Evolutionary conservation across 2,113 vertebrate genomes (phyloP), one percentile per base, ranked within the genome.

Genomic region (Istiophorus platypterus): DNA sequence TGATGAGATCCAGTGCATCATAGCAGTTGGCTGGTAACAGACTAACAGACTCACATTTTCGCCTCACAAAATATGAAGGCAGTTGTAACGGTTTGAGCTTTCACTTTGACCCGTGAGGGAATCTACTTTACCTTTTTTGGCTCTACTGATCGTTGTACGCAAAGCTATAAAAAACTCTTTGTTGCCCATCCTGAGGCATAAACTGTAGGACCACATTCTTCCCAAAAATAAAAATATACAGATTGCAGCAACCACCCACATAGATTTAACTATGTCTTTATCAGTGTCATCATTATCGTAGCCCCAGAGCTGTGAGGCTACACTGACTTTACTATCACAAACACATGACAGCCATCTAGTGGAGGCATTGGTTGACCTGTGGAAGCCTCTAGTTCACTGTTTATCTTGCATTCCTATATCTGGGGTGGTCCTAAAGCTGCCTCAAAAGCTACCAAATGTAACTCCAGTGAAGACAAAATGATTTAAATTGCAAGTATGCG

Each of bases 301-400:
- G 45, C 79, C 29, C 63, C 27, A n/a, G 34, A 41, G 37, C 70
- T 70, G 31, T 22, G 63, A 63, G 62, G 54, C 54, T 47, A 37
- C 69, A 61, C 51, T 29, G 34, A 66, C 22, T 63, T 22, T 42
- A 47, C n/a, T 54, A 54, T 77, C 24, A 67, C 63, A 87, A 64
- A 67, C 65, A 56, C 67, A 72, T 1, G 49, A 88, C 78, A 83
- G 89, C 91, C 91, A 84, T 84, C 92, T 93, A 81, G 89, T 92
- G 92, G 94, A 89, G 61, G 12, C 12, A 6, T 2, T n/a, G 20
- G 18, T 34, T 59, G 22, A 15, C 26, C 20, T 31, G 51, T 51
- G 12, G 57, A 58, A 45, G 65, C 24, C 39, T 76, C 29, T 6
- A 3, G 31, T 34, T 63, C 20, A 15, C 20, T 79, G 74, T 41